These are phyloP conservation scores for Gallinago stenura DNA, from an alignment of 2,797 vertebrate genomes.

Conservation along the genomic window DNA sequence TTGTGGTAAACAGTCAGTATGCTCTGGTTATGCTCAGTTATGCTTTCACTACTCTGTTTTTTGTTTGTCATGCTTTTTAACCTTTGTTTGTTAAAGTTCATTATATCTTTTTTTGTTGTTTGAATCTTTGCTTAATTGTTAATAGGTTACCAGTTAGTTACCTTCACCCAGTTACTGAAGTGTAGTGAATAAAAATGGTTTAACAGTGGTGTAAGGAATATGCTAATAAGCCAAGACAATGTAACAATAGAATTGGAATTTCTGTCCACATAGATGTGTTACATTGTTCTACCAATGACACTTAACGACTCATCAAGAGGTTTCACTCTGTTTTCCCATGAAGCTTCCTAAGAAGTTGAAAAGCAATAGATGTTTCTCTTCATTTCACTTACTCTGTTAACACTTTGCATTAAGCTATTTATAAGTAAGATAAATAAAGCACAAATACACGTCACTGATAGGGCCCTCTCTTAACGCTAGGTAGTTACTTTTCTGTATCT, in stretches of 20 bases:
- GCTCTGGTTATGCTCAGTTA: background rate
- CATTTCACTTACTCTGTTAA: background rate
- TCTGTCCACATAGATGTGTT: background rate
- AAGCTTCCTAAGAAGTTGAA: background rate
- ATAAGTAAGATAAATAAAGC: background rate
- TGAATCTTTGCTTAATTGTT: background rate
- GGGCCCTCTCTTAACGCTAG: background rate
- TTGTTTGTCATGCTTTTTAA: background rate
- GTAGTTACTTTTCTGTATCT: background rate
- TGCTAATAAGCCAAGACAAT: background rate
- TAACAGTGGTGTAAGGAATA: background rate
- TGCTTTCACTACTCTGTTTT: background rate
- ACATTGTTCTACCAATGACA: accelerated
- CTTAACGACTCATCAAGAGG: accelerated
- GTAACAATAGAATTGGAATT: background rate
- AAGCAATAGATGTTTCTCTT: background rate
- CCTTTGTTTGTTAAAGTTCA: background rate
- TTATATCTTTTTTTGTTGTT: background rate
- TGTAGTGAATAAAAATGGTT: background rate
- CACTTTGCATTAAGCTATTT: background rate
- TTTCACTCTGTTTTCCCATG: background rate
- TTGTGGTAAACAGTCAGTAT: background rate
- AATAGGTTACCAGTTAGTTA: background rate
- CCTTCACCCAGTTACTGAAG: background rate
- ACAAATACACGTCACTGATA: background rate